A percentile compares a stretch with the other conserved stretches of the same genome.
These are phyloP conservation scores for Aphidius colemani DNA, from an alignment of 2,888 invertebrate genomes.

Conservation along the genomic window DNA sequence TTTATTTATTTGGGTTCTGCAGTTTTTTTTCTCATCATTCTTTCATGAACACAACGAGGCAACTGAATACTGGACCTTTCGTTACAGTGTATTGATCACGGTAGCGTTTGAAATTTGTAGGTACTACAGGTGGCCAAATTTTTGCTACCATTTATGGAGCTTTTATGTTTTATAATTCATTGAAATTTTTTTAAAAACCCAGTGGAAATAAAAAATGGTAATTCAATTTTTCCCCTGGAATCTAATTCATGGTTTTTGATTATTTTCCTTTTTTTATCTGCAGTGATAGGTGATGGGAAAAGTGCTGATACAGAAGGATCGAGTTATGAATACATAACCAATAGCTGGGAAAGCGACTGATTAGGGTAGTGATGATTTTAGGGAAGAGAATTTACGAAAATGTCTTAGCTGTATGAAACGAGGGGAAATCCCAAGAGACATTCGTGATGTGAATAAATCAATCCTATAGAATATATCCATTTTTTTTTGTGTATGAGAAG, in stretches of 20 bases:
- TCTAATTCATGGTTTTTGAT: background rate
- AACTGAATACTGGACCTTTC: conserved; percentile 13
- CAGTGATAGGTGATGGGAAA: conserved; percentile 18
- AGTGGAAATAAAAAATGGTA: background rate
- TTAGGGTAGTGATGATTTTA: conserved; percentile 41
- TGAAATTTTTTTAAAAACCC: conserved; percentile 9
- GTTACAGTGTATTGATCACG: conserved; percentile 23
- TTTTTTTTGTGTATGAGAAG: background rate
- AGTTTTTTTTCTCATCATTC: conserved; percentile 4
- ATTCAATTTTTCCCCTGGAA: background rate
- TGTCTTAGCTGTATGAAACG: too few relatives aligned
- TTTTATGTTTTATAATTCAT: conserved; percentile 6
- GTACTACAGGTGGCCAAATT: conserved; percentile 39
- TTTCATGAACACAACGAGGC: background rate
- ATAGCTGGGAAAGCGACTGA: conserved; percentile 41
- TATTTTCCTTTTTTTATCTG: conserved; percentile 12
- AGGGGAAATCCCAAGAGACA: conserved; percentile 21
- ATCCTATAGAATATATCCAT: background rate
- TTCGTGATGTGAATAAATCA: conserved; percentile 57
- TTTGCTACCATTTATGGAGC: conserved; percentile 33
- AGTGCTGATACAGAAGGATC: conserved; percentile 24
- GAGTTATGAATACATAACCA: conserved; percentile 57
- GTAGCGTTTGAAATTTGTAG: conserved; percentile 29
- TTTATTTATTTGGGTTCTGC: background rate
- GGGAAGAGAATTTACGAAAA: conserved; percentile 14